Evolutionary conservation across 2,113 vertebrate genomes (phyloP), one percentile per base, ranked within the genome.

Genomic region (Caranx ignobilis): DNA sequence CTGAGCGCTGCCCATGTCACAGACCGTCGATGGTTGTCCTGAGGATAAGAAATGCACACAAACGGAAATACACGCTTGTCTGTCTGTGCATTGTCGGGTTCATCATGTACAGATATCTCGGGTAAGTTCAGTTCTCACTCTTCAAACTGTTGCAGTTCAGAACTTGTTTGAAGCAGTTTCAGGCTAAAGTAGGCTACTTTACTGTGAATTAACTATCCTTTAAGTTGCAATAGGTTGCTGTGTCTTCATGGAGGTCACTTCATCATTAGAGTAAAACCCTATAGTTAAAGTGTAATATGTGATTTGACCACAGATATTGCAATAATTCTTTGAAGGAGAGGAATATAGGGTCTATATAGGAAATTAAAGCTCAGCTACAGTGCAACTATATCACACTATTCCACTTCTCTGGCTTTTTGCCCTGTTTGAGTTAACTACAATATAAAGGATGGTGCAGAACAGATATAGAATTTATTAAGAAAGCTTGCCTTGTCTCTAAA

Each of bases 71-170:
- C 83, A 86, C 69, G 43, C 75, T 95, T 6, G 55, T 95, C 32
- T 89, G 91, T 57, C 52, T 95, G 35, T 91, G 88, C 72, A 73
- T 94, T 34, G 45, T 84, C 52, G 88, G 83, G 12, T 59, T 94
- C 63, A 45, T 95, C 59, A 80, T 91, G 77, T 95, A 94, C 89
- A 88, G 85, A 70, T 91, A 91, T 69, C 48, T 91, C 4, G 63
- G 94, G 94, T 95, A 41, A 93, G 94, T 87, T 8, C 11, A 45
- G 63, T 93, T 89, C 56, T 35, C 85, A 90, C 31, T 92, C 2
- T 4, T 26, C 26, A 26, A 26, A 26, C 26, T 76, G 13, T 39
- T 52, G 26, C 9, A 62, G 5, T 35, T 52, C 26, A 26, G 50
- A 50, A 9, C 3, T 66, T 21, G 11, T 76, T 3, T 19, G 52